A percentile compares a stretch with the other conserved stretches of the same genome.
phyloP scores from a whole-genome alignment of 2,888 invertebrate species.

The Heliothis peltigera region DNA sequence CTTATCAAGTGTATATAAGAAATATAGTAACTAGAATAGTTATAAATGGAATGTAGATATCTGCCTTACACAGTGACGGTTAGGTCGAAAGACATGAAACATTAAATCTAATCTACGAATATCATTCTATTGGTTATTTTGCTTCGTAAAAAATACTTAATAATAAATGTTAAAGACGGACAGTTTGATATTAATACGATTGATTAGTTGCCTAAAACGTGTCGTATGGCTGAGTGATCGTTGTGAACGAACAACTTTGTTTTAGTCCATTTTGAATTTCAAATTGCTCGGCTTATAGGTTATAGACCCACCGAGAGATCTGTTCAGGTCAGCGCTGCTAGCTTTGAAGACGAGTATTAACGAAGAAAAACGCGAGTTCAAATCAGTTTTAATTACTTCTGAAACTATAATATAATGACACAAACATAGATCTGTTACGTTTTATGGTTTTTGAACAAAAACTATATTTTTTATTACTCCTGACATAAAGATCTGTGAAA shows the following conservation, averaged over 20 bases:
- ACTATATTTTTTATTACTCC: too few relatives aligned
- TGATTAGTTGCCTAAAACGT: slow-evolving; percentile 58
- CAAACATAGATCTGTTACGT: too few relatives aligned
- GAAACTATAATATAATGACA: too few relatives aligned
- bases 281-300: slow-evolving; percentile 2
- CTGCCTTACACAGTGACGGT: slow-evolving; percentile 33
- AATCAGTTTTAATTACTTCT: too few relatives aligned
- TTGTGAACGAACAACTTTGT: slow-evolving; percentile 51
- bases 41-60: slow-evolving; percentile 52
- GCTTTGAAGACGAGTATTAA: too few relatives aligned
- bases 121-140: slow-evolving; percentile 60
- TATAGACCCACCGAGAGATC: too few relatives aligned
- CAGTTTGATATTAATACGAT: slow-evolving; percentile 60
- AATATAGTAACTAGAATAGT: slow-evolving; percentile 28
- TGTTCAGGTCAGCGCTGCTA: too few relatives aligned
- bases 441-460: too few relatives aligned
- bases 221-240: slow-evolving; percentile 56
- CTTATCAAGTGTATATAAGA: slow-evolving; percentile 31
- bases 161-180: slow-evolving; percentile 64
- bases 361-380: too few relatives aligned
- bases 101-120: slow-evolving; percentile 41
- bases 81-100: slow-evolving; percentile 17
- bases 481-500: too few relatives aligned
- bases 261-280: slow-evolving; percentile 44
- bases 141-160: slow-evolving; percentile 59